These are phyloP conservation scores for Stegodyphus dumicola DNA, from an alignment of 1,140 invertebrate species.

Conservation along the genomic window DNA sequence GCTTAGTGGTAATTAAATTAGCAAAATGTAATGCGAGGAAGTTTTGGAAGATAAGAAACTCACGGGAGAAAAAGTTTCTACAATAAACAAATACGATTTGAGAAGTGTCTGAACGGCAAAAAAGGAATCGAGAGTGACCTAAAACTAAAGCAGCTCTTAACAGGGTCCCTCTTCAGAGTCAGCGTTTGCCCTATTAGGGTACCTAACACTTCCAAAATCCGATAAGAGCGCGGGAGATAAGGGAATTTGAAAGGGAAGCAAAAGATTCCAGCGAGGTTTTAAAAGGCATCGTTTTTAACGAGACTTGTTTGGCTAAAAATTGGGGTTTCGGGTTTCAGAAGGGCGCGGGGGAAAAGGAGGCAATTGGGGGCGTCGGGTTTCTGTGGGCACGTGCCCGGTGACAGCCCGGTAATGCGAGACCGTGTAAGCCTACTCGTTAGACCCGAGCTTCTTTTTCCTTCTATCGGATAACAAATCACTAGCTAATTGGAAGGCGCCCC, in stretches of 20 bases:
- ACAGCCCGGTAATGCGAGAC: slow-evolving; percentile 38
- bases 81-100: no score
- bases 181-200: slow-evolving; percentile 15
- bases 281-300: slow-evolving; percentile 59
- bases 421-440: slow-evolving; percentile 50
- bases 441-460: slow-evolving; percentile 39
- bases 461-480: slow-evolving; percentile 54
- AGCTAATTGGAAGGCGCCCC: slow-evolving; percentile 45
- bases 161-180: no score
- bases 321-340: slow-evolving; percentile 42
- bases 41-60: no score
- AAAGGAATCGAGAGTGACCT: no score
- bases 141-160: no score
- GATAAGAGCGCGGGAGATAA: slow-evolving; percentile 7
- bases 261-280: slow-evolving; percentile 37
- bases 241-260: slow-evolving; percentile 15
- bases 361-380: slow-evolving; percentile 51
- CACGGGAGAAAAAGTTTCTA: no score
- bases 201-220: slow-evolving; percentile 24
- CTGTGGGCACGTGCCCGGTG: slow-evolving; percentile 42
- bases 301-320: slow-evolving; percentile 58
- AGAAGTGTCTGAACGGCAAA: no score
- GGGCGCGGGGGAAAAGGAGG: slow-evolving; percentile 5
- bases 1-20: no score
- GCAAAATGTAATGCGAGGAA: no score